These are phyloP conservation scores for Osmerus mordax DNA, from an alignment of 2,113 vertebrate genomes.

Conservation along the genomic window DNA sequence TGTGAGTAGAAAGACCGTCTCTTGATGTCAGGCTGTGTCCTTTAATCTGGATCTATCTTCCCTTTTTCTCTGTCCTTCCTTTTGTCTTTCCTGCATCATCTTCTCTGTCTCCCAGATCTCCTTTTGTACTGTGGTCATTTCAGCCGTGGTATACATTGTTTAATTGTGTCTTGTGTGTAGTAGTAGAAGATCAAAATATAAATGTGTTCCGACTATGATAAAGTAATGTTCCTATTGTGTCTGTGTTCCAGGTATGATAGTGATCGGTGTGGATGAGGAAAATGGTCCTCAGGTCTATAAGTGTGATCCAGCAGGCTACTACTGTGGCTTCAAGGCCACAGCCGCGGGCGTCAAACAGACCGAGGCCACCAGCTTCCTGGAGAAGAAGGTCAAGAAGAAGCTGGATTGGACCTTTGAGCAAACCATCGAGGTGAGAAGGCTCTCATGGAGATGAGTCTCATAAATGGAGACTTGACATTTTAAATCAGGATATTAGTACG, in stretches of 20 bases:
- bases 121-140: too few relatives aligned
- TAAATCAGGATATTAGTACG: too few relatives aligned
- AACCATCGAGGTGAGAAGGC: conserved; percentile 87
- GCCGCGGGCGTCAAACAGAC: conserved; percentile 98
- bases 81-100: too few relatives aligned
- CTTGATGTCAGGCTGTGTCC: too few relatives aligned
- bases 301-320: conserved; percentile 97
- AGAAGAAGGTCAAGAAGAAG: conserved; percentile 99
- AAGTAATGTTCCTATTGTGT: background rate
- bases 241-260: conserved; percentile 86
- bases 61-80: too few relatives aligned
- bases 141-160: too few relatives aligned
- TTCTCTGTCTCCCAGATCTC: too few relatives aligned
- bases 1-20: conserved; percentile 76
- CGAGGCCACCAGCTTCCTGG: conserved; percentile 97
- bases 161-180: too few relatives aligned
- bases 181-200: too few relatives aligned
- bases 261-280: conserved; percentile 94
- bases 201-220: too few relatives aligned
- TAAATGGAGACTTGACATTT: too few relatives aligned
- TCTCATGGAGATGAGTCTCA: background rate
- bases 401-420: conserved; percentile 96
- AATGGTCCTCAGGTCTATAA: conserved; percentile 94
- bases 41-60: too few relatives aligned
- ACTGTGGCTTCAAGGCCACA: conserved; percentile 98